Percentiles rank a stretch among this genome's conserved stretches.
Evolutionary conservation across 2,888 invertebrate species (phyloP).

Genomic region (Eristalinus aeneus): DNA sequence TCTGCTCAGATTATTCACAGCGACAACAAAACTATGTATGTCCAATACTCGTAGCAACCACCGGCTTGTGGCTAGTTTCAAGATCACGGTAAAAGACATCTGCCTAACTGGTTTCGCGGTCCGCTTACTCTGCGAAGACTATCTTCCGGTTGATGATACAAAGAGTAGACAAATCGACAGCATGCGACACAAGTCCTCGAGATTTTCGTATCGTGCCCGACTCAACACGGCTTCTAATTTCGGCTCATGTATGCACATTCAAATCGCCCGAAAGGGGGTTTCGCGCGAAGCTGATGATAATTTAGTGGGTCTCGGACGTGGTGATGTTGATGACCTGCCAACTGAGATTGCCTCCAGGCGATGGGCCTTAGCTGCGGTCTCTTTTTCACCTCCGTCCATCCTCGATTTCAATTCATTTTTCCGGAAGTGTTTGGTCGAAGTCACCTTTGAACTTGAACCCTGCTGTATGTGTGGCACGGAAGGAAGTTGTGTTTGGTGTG

Average conservation of each 20-base stretch:
- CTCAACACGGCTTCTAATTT: conserved; percentile 2
- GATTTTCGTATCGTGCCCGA: neutral
- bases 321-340: conserved; percentile 4
- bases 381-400: conserved; percentile 2
- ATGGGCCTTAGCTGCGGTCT: conserved; percentile 22
- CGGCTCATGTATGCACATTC: conserved; percentile 23
- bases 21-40: conserved; percentile 1
- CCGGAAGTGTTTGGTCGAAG: conserved; percentile 30
- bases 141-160: conserved; percentile 55
- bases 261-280: neutral
- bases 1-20: neutral
- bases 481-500: neutral
- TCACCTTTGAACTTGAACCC: conserved; percentile 58
- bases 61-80: conserved; percentile 42
- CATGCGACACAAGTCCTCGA: conserved; percentile 38
- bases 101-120: conserved; percentile 44
- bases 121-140: neutral
- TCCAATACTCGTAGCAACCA: neutral
- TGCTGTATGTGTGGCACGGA: neutral
- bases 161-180: conserved; percentile 7
- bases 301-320: neutral
- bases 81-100: conserved; percentile 43
- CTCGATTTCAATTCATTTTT: conserved; percentile 21
- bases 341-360: neutral
- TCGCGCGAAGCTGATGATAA: neutral